Base-by-base conservation (phyloP, 2,888 invertebrate genomes). In the Synergus laeviventris region DNA sequence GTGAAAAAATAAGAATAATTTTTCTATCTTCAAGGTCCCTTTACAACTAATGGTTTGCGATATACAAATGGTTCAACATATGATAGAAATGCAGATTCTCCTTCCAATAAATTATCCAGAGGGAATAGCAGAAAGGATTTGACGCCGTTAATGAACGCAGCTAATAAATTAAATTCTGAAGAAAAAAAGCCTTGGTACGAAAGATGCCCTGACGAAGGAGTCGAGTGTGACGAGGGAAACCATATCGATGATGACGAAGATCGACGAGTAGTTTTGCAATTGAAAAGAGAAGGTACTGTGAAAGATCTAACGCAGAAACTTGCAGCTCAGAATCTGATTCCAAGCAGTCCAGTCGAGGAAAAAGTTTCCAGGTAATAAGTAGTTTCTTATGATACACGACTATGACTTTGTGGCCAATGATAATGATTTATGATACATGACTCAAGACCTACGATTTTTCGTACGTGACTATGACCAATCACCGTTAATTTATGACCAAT, bases 301-400 rank as follows among this genome's bases (percentile, higher is more conserved):
- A 97, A 97, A 91, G 97, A 97, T 91, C 92, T 97, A 80, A 97
- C 97, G 59, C 96, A 97, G 89, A 96, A 96, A 91, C 91, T 97
- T 82, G 94, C 96, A 56, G 96, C 94, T 87, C 94, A 96, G 86
- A 93, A 93, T 87, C 91, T 93, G 76, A 89, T 94, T 78, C 92
- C 93, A 76, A 92, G 91, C 81, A 92, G 92, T 82, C 92, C 92
- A 7, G 91, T 90, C 59, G 92, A 92, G 79, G 91, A 91, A 83
- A 91, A 89, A 86, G 88, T 89, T 79, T 89, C 89, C 70, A 91
- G 91, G 90, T 90, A 87, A 85, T 76, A 75, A 78, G 78, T 74
- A 21, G 36, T 56, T 60, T 60, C 11, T 36, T 60, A 31, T 31
- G 31, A 31, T 1, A 5, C 31, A 31, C 31, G 31, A 31, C 31